A percentile compares a stretch with the other conserved stretches of the same genome.
Conservation (phyloP, 2,888 invertebrate species). For the Pogonocherus hispidulus region DNA sequence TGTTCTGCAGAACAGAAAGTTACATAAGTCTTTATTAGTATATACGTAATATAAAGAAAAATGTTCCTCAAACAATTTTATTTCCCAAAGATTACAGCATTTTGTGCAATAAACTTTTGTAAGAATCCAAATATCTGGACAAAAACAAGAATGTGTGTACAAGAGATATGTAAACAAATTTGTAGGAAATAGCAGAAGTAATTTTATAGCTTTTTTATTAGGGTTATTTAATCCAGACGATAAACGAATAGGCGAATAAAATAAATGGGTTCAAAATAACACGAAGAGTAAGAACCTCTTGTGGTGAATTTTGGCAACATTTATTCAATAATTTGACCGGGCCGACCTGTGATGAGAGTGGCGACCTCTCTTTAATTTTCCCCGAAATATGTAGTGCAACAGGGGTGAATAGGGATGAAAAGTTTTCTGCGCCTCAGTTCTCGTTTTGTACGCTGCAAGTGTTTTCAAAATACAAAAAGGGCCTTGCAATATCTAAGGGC, state of each 20-base stretch:
- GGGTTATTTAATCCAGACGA: conserved; percentile 29
- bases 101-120: background rate
- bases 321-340: conserved; percentile 41
- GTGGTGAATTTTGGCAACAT: conserved; percentile 40
- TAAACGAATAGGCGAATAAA: conserved; percentile 27
- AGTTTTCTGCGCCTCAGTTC: conserved; percentile 11
- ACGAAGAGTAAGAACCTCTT: conserved; percentile 34
- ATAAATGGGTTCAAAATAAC: conserved; percentile 24
- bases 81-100: background rate
- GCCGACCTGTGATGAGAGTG: conserved; percentile 21
- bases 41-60: no score
- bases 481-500: background rate
- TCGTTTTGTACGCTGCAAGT: background rate
- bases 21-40: no score
- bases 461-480: conserved; percentile 1
- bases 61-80: background rate
- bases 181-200: conserved; percentile 26
- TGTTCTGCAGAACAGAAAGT: no score
- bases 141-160: conserved; percentile 10
- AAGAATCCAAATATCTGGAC: conserved; percentile 2
- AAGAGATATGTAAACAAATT: conserved; percentile 25
- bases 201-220: conserved; percentile 33
- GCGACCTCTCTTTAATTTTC: conserved; percentile 35
- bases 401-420: conserved; percentile 19
- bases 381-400: conserved; percentile 28